Conservation (phyloP, 2,888 invertebrate species). For the Drosophila emarginata region DNA sequence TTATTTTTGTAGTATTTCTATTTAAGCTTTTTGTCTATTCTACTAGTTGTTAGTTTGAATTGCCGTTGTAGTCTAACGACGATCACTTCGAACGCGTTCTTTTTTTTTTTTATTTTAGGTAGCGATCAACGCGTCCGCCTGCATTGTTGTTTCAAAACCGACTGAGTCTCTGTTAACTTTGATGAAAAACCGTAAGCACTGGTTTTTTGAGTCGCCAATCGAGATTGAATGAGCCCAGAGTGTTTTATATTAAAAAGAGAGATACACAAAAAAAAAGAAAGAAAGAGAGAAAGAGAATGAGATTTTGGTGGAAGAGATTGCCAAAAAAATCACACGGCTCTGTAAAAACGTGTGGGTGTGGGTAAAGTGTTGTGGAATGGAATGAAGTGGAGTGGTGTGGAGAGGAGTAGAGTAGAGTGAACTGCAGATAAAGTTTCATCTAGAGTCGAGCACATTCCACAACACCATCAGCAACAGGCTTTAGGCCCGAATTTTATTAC, state of each 20-base stretch:
- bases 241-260: conserved; percentile 15
- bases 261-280: conserved; percentile 11
- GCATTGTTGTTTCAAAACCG: conserved; percentile 70
- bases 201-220: conserved; percentile 43
- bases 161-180: conserved; percentile 40
- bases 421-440: conserved; percentile 5
- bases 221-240: conserved; percentile 29
- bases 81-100: conserved; percentile 63
- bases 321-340: conserved; percentile 19
- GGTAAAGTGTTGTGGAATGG: too few relatives aligned
- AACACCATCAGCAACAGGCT: not conserved
- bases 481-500: not conserved
- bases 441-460: conserved; percentile 3
- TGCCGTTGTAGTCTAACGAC: conserved; percentile 19
- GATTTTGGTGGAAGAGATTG: conserved; percentile 11
- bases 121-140: conserved; percentile 71
- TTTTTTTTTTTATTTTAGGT: conserved; percentile 36
- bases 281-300: conserved; percentile 13
- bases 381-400: not conserved
- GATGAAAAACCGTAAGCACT: conserved; percentile 53
- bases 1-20: not conserved
- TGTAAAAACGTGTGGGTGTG: conserved; percentile 26
- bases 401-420: too few relatives aligned
- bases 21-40: conserved; percentile 19
- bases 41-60: conserved; percentile 17